Evolutionary conservation across 2,888 invertebrate genomes (phyloP).

Genomic region (Cyaniris semiargus): DNA sequence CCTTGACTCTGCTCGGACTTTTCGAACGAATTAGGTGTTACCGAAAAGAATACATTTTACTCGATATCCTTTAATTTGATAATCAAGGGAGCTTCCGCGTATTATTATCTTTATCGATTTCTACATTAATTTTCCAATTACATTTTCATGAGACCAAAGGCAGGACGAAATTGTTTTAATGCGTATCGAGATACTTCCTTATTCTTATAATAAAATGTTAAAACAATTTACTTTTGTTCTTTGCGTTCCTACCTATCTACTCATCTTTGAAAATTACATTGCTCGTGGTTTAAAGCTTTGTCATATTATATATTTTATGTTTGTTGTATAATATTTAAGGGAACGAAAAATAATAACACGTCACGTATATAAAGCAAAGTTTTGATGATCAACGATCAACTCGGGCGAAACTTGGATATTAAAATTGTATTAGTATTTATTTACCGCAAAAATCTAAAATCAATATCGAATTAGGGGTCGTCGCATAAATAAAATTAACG

Average conservation of each 20-base stretch:
- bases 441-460: slow-evolving; percentile 38
- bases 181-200: slow-evolving; percentile 1
- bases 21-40: slow-evolving; percentile 63
- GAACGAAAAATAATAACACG: no score
- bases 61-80: slow-evolving; percentile 3
- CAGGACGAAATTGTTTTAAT: not conserved
- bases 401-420: not conserved
- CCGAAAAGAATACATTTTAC: slow-evolving; percentile 27
- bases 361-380: no score
- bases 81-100: slow-evolving; percentile 14
- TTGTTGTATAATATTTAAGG: no score
- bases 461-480: slow-evolving; percentile 65
- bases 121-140: slow-evolving; percentile 13
- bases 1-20: slow-evolving; percentile 68
- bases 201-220: slow-evolving; percentile 7
- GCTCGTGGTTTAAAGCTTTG: not conserved
- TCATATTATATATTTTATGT: no score
- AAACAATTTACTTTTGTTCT: not conserved
- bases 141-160: not conserved
- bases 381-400: not conserved
- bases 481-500: slow-evolving; percentile 75
- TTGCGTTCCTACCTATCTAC: not conserved
- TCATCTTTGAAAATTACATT: not conserved
- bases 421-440: slow-evolving; percentile 28
- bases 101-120: slow-evolving; percentile 26